phyloP scores from a whole-genome alignment of 2,888 invertebrate species.

The Gymnocheta viridis region DNA sequence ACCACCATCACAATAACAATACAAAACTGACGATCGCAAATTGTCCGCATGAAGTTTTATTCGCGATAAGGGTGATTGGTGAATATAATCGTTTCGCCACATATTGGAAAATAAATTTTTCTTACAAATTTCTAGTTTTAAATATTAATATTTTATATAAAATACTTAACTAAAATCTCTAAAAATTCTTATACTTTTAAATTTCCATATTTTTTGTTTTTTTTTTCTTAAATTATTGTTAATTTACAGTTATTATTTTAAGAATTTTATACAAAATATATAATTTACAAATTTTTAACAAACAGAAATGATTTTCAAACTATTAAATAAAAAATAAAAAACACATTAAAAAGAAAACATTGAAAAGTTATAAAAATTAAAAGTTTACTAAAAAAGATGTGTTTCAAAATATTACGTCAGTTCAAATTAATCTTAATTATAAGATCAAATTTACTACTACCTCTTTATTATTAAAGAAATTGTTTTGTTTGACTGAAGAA shows the following conservation, averaged over 20 bases:
- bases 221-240: conserved; percentile 18
- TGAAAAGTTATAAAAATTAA: neutral
- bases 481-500: conserved; percentile 16
- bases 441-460: neutral
- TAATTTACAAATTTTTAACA: conserved; percentile 51
- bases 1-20: no score
- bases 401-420: neutral
- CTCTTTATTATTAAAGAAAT: conserved; percentile 9
- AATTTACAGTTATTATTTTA: conserved; percentile 29
- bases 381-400: neutral
- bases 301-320: conserved; percentile 29
- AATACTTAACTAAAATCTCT: conserved; percentile 33
- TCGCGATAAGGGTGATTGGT: no score
- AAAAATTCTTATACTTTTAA: neutral
- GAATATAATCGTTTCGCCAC: no score
- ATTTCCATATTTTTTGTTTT: conserved; percentile 10
- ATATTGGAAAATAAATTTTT: neutral
- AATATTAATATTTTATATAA: conserved; percentile 20
- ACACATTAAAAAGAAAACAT: conserved; percentile 5
- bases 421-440: neutral
- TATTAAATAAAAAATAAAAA: neutral
- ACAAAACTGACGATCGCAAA: no score
- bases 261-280: conserved; percentile 30
- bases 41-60: no score
- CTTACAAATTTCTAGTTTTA: conserved; percentile 11